Conservation (phyloP, 53 echinoderm and acorn worm genomes). For the Arbacia lixula region DNA sequence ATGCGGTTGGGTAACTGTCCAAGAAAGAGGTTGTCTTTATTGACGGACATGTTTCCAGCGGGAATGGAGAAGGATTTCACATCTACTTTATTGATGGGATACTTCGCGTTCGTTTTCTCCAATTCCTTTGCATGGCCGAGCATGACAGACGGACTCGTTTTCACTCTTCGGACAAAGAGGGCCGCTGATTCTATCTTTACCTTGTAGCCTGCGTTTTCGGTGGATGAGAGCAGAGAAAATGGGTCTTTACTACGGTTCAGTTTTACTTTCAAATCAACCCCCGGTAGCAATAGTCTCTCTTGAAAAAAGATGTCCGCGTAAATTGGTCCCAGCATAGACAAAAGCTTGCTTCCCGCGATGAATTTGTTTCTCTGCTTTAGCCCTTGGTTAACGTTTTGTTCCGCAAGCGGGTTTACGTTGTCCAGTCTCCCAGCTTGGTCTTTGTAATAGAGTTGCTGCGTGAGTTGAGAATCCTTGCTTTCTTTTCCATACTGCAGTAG, state of each 20-base stretch:
- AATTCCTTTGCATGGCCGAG: conserved; percentile 66
- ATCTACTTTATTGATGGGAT: conserved; percentile 69
- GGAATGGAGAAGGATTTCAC: conserved; percentile 67
- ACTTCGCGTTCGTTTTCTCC: conserved; percentile 66
- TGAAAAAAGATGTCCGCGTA: conserved; percentile 77
- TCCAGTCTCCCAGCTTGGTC: conserved; percentile 65
- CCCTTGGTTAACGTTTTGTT: conserved; percentile 22
- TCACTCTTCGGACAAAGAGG: conserved; percentile 65
- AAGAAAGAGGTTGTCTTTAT: conserved; percentile 58
- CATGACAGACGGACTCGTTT: conserved; percentile 57
- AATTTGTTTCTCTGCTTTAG: conserved; percentile 51
- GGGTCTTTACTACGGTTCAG: conserved; percentile 57
- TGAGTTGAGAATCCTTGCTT: conserved; percentile 46
- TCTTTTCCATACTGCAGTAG: conserved; percentile 60
- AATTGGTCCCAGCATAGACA: conserved; percentile 66
- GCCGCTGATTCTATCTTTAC: conserved; percentile 60
- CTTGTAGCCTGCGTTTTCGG: conserved; percentile 41
- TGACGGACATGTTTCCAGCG: conserved; percentile 63
- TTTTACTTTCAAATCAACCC: conserved; percentile 69
- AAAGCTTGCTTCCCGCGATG: background rate
- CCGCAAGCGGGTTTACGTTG: conserved; percentile 48
- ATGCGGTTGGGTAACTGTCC: conserved; percentile 75
- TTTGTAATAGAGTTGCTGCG: conserved; percentile 59
- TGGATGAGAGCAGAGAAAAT: conserved; percentile 64
- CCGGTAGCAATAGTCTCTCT: conserved; percentile 65